Conservation (phyloP, 2,113 vertebrate species). For the Hymenochirus boettgeri region DNA sequence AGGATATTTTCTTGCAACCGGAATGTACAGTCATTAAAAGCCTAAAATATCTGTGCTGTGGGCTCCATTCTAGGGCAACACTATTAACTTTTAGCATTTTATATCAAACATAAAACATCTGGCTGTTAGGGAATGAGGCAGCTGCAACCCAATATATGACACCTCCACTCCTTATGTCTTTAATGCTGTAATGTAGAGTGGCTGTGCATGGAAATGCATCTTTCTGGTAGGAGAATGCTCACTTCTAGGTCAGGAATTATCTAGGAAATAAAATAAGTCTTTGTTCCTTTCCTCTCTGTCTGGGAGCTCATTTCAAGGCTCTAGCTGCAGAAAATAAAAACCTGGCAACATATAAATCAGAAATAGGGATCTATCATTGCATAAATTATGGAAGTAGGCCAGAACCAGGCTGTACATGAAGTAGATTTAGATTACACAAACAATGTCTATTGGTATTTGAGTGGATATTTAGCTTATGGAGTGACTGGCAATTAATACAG, state of each 20-base stretch:
- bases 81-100: background rate
- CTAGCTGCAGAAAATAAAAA: conserved; percentile 31
- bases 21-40: no score
- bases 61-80: conserved; percentile 18
- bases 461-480: no score
- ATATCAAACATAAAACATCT: conserved; percentile 30
- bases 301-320: conserved; percentile 36
- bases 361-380: conserved; percentile 26
- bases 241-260: conserved; percentile 31
- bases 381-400: conserved; percentile 34
- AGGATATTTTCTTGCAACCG: no score
- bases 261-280: conserved; percentile 19
- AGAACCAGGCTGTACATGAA: conserved; percentile 18
- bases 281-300: conserved; percentile 23
- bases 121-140: background rate
- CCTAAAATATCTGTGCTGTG: conserved; percentile 13
- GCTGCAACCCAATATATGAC: conserved; percentile 7
- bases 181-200: conserved; percentile 1
- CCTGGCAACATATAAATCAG: conserved; percentile 27
- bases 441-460: conserved; percentile 30
- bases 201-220: conserved; percentile 23
- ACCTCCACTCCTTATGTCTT: conserved; percentile 14
- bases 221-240: conserved; percentile 18
- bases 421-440: conserved; percentile 15
- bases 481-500: no score